Conservation (phyloP, 2,113 vertebrate species). For the Octodon degus region DNA sequence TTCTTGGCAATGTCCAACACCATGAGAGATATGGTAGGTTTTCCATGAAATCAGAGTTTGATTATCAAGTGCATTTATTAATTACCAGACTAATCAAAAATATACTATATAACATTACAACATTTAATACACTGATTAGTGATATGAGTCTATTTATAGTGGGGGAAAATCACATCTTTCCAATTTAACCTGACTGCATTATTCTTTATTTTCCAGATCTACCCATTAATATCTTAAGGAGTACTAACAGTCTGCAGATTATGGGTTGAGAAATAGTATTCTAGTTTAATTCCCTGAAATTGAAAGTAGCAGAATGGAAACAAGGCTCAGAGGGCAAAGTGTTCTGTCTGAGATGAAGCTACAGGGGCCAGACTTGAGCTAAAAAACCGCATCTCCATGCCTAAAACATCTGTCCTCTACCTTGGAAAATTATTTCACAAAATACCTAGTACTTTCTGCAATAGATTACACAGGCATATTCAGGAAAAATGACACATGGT, state of each 20-base stretch:
- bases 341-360: background rate
- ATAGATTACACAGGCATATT: too few relatives aligned
- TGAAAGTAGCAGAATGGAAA: background rate
- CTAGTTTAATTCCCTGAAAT: constrained; percentile 39
- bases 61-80: constrained; percentile 18
- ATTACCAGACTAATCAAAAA: constrained; percentile 19
- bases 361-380: background rate
- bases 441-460: background rate
- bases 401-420: background rate
- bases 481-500: background rate
- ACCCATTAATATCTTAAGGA: background rate
- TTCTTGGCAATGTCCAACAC: background rate
- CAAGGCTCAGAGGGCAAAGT: background rate
- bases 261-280: background rate
- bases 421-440: background rate
- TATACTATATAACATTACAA: background rate
- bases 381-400: background rate
- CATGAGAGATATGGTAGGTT: background rate
- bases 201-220: background rate
- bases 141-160: background rate
- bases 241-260: background rate
- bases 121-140: background rate
- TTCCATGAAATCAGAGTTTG: background rate
- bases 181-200: background rate
- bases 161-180: background rate